These are phyloP conservation scores for Notechis scutatus DNA, from an alignment of 2,113 vertebrate genomes.

Conservation along the genomic window DNA sequence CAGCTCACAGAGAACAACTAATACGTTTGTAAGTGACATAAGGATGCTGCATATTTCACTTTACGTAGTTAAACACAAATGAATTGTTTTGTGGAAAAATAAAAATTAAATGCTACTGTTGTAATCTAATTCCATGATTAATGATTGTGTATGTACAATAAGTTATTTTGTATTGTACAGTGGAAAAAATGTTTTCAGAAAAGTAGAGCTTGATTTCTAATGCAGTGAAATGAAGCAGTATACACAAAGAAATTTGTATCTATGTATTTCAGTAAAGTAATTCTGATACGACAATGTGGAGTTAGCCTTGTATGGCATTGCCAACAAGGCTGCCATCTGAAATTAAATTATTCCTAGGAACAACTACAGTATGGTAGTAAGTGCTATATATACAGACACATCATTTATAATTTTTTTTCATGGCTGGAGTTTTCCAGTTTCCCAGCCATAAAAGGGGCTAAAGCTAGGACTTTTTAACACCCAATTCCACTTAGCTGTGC, in stretches of 20 bases:
- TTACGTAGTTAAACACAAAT: not conserved
- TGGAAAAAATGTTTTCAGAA: not conserved
- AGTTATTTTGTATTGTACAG: not conserved
- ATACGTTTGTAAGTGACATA: not conserved
- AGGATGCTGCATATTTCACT: not conserved
- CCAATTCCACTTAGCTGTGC: not conserved
- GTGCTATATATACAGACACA: not conserved
- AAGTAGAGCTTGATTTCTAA: not conserved
- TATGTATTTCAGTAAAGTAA: not conserved
- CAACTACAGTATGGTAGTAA: not conserved
- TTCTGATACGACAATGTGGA: not conserved
- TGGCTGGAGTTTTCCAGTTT: not conserved
- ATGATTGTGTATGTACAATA: not conserved
- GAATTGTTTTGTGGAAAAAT: too few relatives aligned
- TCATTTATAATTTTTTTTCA: not conserved
- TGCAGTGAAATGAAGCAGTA: not conserved
- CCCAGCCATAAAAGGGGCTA: not conserved
- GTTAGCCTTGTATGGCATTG: not conserved
- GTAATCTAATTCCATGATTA: not conserved
- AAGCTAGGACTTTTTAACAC: not conserved
- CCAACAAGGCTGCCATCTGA: not conserved
- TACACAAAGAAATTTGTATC: not conserved
- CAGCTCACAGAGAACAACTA: not conserved
- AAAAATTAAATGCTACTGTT: not conserved
- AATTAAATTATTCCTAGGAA: not conserved